Evolutionary conservation across 2,888 invertebrate species (phyloP).

Genomic region (Standfussiana lucernea): DNA sequence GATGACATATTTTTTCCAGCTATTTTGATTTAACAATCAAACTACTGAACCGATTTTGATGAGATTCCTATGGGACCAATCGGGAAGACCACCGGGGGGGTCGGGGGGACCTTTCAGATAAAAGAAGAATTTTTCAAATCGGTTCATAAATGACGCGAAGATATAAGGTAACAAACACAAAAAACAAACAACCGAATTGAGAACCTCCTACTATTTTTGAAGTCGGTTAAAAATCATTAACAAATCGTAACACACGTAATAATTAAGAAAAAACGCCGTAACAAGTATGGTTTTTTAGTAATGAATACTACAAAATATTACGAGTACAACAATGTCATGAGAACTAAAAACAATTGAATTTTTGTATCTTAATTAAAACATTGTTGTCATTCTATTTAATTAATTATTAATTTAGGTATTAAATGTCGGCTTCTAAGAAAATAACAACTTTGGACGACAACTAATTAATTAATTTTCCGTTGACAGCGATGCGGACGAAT

Average conservation of each 20-base stretch:
- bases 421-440: background rate
- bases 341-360: conserved; percentile 48
- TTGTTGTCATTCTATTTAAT: conserved; percentile 23
- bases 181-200: no score
- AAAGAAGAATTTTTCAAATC: no score
- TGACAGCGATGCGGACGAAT: background rate
- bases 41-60: no score
- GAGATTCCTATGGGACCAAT: no score
- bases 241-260: conserved; percentile 36
- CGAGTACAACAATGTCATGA: conserved; percentile 47
- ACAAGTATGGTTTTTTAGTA: background rate
- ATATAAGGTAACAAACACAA: no score
- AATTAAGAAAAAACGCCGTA: conserved; percentile 1
- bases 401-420: background rate
- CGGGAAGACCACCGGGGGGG: no score
- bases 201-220: no score
- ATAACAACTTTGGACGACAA: background rate
- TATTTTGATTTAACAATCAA: no score
- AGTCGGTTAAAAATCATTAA: no score
- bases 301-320: conserved; percentile 8
- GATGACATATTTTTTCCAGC: no score
- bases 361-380: conserved; percentile 9
- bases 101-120: no score
- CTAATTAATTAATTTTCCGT: background rate
- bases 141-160: no score